Base-by-base conservation (phyloP, 2,113 vertebrate genomes). In the Pedetes capensis region DNA sequence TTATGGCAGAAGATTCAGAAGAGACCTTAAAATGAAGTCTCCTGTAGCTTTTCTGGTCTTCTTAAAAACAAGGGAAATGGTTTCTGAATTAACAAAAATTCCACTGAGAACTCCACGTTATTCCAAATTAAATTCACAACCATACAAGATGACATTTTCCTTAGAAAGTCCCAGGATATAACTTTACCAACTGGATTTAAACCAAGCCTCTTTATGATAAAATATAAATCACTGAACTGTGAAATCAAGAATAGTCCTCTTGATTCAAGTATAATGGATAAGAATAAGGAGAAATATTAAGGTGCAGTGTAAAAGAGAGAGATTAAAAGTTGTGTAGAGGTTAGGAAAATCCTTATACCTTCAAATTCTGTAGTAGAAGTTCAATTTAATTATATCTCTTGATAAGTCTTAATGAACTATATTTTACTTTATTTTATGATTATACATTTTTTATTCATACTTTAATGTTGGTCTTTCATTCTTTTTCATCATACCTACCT, bases 81-180 rank as follows among this genome's bases (percentile, higher is more conserved):
- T 32, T 96, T 97, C 91, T 95, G 18, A 96, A 74, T 94, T 74
- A 95, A 53, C 2, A 6, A 91, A 95, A 68, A 93, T 29, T 39
- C 72, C 74, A 39, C 83, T 55, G 82, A 97, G 94, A 95, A 76
- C 92, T 94, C 91, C 91, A 96, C 69, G 91, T 86, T 4, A 79
- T 44, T 80, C 8, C 93, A 94, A 95, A 97, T 5, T 5, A 89
- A 87, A 92, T 95, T 79, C 4, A 49, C 1, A 81, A 55, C 74
- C 84, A 16, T 75, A 32, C 91, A 17, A 61, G 9, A 96, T 92
- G 94, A 78, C 22, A 85, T 71, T 89, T n/a, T 94, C 81, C 66
- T 78, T 72, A 87, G 78, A 93, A 96, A 95, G 92, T 37, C 23
- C 5, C 79, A 81, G 83, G 6, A 51, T 94, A 64, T 53, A 74